Conservation (phyloP, 2,888 invertebrate genomes). For the Erynnis tages region DNA sequence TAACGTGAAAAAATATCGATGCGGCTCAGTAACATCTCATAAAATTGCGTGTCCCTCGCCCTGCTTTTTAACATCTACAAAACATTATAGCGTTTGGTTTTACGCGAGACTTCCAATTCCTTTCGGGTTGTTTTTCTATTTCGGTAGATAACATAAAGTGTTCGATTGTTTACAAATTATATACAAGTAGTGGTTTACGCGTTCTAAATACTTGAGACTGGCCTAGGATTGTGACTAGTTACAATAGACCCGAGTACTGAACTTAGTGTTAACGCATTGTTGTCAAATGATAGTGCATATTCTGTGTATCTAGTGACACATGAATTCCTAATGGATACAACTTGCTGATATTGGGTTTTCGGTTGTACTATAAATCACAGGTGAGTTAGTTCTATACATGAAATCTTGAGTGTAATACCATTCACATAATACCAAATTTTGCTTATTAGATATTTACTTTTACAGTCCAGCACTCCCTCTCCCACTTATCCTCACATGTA, state of each 20-base stretch:
- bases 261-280: conserved; percentile 54
- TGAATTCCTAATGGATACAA: conserved; percentile 49
- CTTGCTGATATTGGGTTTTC: conserved; percentile 34
- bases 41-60: background rate
- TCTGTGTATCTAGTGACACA: conserved; percentile 52
- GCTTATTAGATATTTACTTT: too few relatives aligned
- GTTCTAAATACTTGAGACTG: conserved; percentile 33
- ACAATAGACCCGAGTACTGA: conserved; percentile 53
- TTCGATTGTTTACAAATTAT: conserved; percentile 46
- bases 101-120: conserved; percentile 34
- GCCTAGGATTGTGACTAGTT: conserved; percentile 46
- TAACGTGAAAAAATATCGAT: conserved; percentile 1
- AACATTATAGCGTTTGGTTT: conserved; percentile 35
- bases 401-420: background rate
- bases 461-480: too few relatives aligned
- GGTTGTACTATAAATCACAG: conserved; percentile 35
- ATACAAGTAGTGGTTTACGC: conserved; percentile 27
- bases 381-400: conserved; percentile 34
- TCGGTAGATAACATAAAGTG: conserved; percentile 28
- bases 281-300: conserved; percentile 67
- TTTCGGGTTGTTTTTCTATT: conserved; percentile 25
- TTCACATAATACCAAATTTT: too few relatives aligned
- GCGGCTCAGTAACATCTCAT: background rate
- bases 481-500: too few relatives aligned
- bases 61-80: conserved; percentile 27